These are phyloP conservation scores for Pagrus major DNA, from an alignment of 2,113 vertebrate species.

Conservation along the genomic window DNA sequence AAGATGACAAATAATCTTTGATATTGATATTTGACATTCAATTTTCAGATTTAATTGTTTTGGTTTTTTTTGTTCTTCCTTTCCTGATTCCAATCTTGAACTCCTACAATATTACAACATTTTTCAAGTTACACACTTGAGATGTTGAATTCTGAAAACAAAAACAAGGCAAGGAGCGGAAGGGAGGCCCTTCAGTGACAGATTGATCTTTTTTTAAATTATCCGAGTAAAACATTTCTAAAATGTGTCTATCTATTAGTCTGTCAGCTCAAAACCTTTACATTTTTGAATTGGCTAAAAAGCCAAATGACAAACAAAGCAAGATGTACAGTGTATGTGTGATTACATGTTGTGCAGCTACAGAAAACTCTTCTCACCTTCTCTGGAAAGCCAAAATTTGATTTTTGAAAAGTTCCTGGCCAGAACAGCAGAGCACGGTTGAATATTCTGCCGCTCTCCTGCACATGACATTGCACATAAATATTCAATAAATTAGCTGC, in stretches of 20 bases:
- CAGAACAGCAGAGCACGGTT: conserved; percentile 80
- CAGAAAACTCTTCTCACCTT: not conserved
- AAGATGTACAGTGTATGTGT: not conserved
- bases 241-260: not conserved
- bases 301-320: conserved; percentile 1
- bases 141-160: not conserved
- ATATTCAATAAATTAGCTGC: conserved; percentile 99
- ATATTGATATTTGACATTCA: too few species aligned
- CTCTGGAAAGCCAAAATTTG: not conserved
- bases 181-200: not conserved
- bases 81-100: not conserved
- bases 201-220: not conserved
- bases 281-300: not conserved
- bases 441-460: conserved; percentile 93
- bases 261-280: not conserved
- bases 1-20: too few species aligned
- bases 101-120: not conserved
- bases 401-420: conserved; percentile 19
- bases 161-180: not conserved
- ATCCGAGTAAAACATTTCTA: not conserved
- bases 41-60: too few species aligned
- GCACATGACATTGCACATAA: conserved; percentile 99
- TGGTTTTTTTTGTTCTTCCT: too few species aligned
- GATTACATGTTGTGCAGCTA: not conserved
- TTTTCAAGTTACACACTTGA: not conserved